A percentile compares a stretch with the other conserved stretches of the same genome.
Evolutionary conservation across 2,888 invertebrate species (phyloP).

Genomic region (Glyphotaelius pellucidus): DNA sequence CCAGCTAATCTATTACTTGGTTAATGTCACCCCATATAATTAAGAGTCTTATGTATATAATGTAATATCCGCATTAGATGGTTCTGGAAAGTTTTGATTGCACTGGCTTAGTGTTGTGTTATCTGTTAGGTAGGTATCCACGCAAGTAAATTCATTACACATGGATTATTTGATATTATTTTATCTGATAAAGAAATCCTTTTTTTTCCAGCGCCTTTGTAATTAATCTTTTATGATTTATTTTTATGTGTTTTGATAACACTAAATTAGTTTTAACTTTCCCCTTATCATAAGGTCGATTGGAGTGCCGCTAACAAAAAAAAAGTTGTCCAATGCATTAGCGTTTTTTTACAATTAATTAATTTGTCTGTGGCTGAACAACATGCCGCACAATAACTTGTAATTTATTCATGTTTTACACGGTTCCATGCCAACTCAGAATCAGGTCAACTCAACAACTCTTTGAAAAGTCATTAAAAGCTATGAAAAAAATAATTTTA

Average conservation of each 20-base stretch:
- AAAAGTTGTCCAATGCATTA: too few relatives aligned
- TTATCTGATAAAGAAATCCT: neutral
- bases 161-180: neutral
- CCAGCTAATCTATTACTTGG: too few relatives aligned
- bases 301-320: neutral
- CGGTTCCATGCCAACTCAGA: too few relatives aligned
- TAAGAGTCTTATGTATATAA: neutral
- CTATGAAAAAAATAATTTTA: too few relatives aligned
- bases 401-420: too few relatives aligned
- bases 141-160: neutral
- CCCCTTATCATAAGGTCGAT: neutral
- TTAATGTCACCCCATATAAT: too few relatives aligned
- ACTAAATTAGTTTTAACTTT: neutral
- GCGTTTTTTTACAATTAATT: too few relatives aligned
- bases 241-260: neutral
- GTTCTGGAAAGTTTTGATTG: neutral
- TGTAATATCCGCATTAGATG: neutral
- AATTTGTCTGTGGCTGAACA: too few relatives aligned
- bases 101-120: neutral
- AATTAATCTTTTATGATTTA: neutral
- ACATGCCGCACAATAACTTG: too few relatives aligned
- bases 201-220: neutral
- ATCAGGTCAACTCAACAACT: too few relatives aligned
- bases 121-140: neutral
- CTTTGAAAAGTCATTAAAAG: too few relatives aligned